phyloP scores from a whole-genome alignment of 2,888 invertebrate genomes.

The Coleophora deauratella region DNA sequence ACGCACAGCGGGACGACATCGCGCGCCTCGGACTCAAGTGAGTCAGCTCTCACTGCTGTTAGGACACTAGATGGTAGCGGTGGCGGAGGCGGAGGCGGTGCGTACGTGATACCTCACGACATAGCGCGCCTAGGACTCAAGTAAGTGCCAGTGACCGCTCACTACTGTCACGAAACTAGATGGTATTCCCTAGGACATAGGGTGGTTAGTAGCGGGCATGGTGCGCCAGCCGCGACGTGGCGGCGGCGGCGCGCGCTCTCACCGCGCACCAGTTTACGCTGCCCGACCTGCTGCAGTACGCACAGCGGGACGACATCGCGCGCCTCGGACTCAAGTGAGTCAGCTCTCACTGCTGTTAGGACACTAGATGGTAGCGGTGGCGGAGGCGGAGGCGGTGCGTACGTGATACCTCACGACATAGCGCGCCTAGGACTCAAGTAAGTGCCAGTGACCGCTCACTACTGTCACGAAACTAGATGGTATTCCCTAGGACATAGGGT shows the following conservation, averaged over 20 bases:
- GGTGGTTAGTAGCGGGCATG: too few relatives aligned
- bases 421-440: too few relatives aligned
- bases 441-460: too few relatives aligned
- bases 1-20: background rate
- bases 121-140: too few relatives aligned
- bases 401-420: too few relatives aligned
- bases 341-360: too few relatives aligned
- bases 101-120: too few relatives aligned
- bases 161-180: background rate
- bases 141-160: background rate
- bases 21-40: background rate
- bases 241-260: conserved; percentile 75
- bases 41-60: background rate
- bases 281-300: conserved; percentile 84
- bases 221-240: conserved; percentile 80
- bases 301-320: conserved; percentile 87
- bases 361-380: too few relatives aligned
- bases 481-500: too few relatives aligned
- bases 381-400: conserved; percentile 59
- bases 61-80: background rate
- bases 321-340: conserved; percentile 84
- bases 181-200: background rate
- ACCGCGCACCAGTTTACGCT: conserved; percentile 84
- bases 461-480: too few relatives aligned
- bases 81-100: too few relatives aligned